Evolutionary conservation across 2,113 vertebrate genomes (phyloP).

Genomic region (Casuarius casuarius): DNA sequence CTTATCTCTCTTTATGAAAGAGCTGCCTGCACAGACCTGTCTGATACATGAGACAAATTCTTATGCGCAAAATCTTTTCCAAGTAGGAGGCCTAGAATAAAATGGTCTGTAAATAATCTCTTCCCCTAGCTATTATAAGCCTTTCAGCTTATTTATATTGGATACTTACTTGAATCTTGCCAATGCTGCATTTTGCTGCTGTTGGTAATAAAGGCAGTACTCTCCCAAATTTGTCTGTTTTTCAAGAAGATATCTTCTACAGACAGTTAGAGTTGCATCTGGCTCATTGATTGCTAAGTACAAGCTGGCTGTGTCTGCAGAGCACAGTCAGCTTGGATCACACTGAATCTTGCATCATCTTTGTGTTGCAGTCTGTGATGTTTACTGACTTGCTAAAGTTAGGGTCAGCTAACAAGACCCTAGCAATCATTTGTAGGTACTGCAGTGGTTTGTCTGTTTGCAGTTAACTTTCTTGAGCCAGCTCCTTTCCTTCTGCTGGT

Average conservation of each 20-base stretch:
- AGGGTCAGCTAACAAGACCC: neutral
- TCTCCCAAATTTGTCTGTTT: neutral
- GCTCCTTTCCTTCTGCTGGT: neutral
- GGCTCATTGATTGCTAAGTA: neutral
- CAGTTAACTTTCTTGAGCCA: neutral
- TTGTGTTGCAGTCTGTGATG: neutral
- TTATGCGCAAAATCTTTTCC: constrained; percentile 5
- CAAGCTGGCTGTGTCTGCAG: neutral
- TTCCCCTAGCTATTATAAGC: neutral
- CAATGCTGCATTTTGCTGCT: constrained; percentile 39
- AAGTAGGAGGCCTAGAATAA: constrained; percentile 22
- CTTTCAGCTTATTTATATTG: constrained; percentile 32
- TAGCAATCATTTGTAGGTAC: neutral
- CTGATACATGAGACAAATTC: neutral
- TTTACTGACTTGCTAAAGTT: neutral
- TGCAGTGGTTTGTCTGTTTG: neutral
- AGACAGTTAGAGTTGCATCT: constrained; percentile 35
- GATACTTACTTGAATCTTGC: constrained; percentile 33
- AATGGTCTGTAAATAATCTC: constrained; percentile 19
- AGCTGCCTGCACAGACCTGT: neutral
- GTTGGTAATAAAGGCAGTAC: constrained; percentile 48
- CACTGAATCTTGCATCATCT: neutral
- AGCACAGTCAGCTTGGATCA: neutral
- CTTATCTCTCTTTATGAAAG: constrained; percentile 24
- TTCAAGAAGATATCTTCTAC: neutral